These are phyloP conservation scores for Ammospiza caudacuta DNA, from an alignment of 2,113 vertebrate genomes.

Conservation along the genomic window DNA sequence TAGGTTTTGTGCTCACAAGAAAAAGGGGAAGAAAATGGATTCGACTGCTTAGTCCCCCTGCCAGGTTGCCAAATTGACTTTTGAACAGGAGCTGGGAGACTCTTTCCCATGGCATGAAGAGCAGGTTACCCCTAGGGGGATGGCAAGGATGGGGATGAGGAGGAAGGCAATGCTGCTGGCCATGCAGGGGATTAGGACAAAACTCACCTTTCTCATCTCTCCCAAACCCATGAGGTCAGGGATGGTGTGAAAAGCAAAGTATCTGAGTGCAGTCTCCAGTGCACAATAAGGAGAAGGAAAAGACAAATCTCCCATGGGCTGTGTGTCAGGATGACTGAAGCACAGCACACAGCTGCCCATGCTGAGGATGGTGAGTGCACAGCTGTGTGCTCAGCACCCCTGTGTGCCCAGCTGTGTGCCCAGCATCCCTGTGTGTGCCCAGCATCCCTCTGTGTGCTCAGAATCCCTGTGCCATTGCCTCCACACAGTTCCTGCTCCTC, in stretches of 20 bases:
- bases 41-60: not conserved
- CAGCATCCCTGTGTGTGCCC: not conserved
- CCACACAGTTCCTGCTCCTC: not conserved
- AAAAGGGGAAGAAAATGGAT: not conserved
- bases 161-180: not conserved
- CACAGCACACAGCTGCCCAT: not conserved
- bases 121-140: not conserved
- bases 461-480: not conserved
- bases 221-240: not conserved
- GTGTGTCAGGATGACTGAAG: not conserved
- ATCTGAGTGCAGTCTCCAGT: no score
- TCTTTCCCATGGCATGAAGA: not conserved
- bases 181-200: not conserved
- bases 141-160: not conserved
- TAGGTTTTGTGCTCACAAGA: not conserved
- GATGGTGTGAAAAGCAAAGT: not conserved
- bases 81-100: not conserved
- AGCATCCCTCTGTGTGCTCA: not conserved
- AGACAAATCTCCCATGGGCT: not conserved
- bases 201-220: not conserved
- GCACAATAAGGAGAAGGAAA: not conserved
- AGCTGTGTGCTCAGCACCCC: not conserved
- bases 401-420: not conserved
- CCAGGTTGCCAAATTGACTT: not conserved
- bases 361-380: accelerated